Percentiles rank a stretch among this genome's conserved stretches.
Conservation (phyloP, 2,888 invertebrate genomes). For the Napeogenes inachia region DNA sequence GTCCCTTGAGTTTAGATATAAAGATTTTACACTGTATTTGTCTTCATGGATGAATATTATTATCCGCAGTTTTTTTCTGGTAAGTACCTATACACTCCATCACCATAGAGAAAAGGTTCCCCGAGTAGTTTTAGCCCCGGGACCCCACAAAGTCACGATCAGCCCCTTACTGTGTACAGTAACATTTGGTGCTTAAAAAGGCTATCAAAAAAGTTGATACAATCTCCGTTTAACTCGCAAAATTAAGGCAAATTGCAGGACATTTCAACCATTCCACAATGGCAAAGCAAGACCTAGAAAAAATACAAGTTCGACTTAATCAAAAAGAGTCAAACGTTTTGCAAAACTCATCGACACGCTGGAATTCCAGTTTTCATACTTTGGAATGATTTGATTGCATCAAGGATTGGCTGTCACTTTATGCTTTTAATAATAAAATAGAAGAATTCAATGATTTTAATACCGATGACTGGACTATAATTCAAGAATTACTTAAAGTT, state of each 20-base stretch:
- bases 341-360: conserved; percentile 22
- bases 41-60: too few relatives aligned
- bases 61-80: too few relatives aligned
- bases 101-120: too few relatives aligned
- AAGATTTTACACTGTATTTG: too few relatives aligned
- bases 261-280: conserved; percentile 21
- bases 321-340: conserved; percentile 17
- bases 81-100: too few relatives aligned
- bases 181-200: conserved; percentile 17
- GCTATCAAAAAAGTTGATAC: conserved; percentile 14
- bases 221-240: conserved; percentile 11
- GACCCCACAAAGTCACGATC: too few relatives aligned
- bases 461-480: conserved; percentile 18
- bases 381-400: conserved; percentile 19
- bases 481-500: conserved; percentile 17
- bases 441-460: conserved; percentile 9
- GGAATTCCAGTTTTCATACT: conserved; percentile 18
- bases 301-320: conserved; percentile 21
- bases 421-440: conserved; percentile 20
- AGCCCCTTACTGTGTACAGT: neutral
- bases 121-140: too few relatives aligned
- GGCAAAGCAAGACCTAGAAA: conserved; percentile 19
- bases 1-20: too few relatives aligned
- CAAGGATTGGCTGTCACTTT: conserved; percentile 18
- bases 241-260: conserved; percentile 18